Evolutionary conservation across 2,797 vertebrate genomes (phyloP), one percentile per base, ranked within the genome.

Genomic region (Fundulus diaphanus): DNA sequence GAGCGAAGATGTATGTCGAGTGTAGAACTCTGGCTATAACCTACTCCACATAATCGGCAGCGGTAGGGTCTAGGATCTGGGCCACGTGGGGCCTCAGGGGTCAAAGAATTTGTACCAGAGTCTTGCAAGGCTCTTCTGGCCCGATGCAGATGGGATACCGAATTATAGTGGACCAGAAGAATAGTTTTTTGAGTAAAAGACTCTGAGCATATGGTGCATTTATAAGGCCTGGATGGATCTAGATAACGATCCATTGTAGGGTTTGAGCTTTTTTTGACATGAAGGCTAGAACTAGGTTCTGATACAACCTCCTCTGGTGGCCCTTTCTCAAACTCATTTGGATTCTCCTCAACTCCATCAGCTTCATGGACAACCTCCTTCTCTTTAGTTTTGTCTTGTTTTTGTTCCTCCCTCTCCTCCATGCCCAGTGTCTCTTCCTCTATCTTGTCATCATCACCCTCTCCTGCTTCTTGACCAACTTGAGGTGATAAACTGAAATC

Each of bases 101-200:
- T 72, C 22, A 82, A 40, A 16, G 96, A 95, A 80, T 96, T 95
- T 0, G 95, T 91, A 46, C 96, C 95, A 18, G 97, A 97, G 78
- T 99, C 98, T 85, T 99, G 98, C 79, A 98, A 93, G 70, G 97
- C 97, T 86, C 98, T 95, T 85, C 99, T 98, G 82, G 99, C 95
- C 88, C 98, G 97, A 90, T 99, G 98, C 73, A 99, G 94, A 89
- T 99, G 98, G 77, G 98, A 99, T 74, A 99, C 98, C 0, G 98
- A 99, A 87, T 99, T 99, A 92, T 98, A 99, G 93, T 99, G 98
- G 69, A 99, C 98, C 69, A 99, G 90, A 52, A 99, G 96, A 87
- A 99, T 99, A 74, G 98, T 99, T 94, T 99, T 99, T 74, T 99
- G 98, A 0, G 98, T 99, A 89, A 99, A 99, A 63, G 98, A 99